Evolutionary conservation across 1,140 invertebrate species (phyloP).

Genomic region (Drosophila watanabei): DNA sequence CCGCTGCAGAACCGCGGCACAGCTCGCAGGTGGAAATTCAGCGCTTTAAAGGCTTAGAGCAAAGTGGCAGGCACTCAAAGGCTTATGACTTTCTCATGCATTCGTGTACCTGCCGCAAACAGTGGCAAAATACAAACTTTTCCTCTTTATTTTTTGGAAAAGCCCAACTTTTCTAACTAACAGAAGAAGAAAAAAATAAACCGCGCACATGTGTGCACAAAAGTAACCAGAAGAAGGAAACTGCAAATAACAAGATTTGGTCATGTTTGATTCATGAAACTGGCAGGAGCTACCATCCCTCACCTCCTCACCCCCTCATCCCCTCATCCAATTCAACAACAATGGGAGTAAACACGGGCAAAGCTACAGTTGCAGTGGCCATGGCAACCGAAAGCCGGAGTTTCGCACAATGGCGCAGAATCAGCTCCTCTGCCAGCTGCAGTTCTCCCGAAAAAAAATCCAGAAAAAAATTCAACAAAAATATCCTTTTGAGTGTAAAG

Average conservation of each 20-base stretch:
- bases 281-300: constrained; percentile 7
- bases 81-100: constrained; percentile 57
- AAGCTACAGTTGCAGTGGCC: constrained; percentile 41
- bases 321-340: constrained; percentile 46
- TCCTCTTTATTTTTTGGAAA: background rate
- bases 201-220: constrained; percentile 35
- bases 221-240: constrained; percentile 45
- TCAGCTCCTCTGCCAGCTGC: constrained; percentile 26
- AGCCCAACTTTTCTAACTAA: constrained; percentile 51
- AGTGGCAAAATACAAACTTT: constrained; percentile 31
- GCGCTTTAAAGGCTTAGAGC: constrained; percentile 55
- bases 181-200: constrained; percentile 24
- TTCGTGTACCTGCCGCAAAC: constrained; percentile 28
- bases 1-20: constrained; percentile 15
- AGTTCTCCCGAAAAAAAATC: constrained; percentile 2
- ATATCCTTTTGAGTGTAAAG: constrained; percentile 55
- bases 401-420: constrained; percentile 34
- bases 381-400: constrained; percentile 29
- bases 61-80: constrained; percentile 60
- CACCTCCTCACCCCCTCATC: background rate
- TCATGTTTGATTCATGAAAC: constrained; percentile 59
- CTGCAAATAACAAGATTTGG: constrained; percentile 67
- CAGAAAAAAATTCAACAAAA: constrained; percentile 3
- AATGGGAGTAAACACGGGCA: constrained; percentile 35
- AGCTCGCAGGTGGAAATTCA: constrained; percentile 17